A percentile compares a stretch with the other conserved stretches of the same genome.
Conservation (phyloP, 1,140 invertebrate genomes). For the Brachionus asplanchnoidis region DNA sequence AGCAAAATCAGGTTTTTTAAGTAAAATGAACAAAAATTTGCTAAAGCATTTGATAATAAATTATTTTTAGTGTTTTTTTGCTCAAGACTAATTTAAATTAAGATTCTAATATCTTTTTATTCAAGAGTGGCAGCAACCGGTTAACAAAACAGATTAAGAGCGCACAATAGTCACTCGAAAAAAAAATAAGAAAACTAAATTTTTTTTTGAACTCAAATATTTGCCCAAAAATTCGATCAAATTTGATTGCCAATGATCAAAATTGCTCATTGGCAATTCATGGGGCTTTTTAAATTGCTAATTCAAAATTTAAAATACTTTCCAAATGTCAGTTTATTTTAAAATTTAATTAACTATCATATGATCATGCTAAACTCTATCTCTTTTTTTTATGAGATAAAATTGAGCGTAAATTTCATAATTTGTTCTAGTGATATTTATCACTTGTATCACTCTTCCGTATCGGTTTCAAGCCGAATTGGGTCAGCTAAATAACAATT, state of each 20-base stretch:
- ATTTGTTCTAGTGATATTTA: constrained; percentile 15
- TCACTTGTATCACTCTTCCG: neutral
- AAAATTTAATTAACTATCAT: neutral
- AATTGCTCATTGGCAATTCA: neutral
- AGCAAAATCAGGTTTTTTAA: neutral
- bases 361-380: neutral
- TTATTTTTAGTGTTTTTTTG: neutral
- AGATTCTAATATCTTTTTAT: neutral
- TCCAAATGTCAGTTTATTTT: constrained; percentile 17
- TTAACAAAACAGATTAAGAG: constrained; percentile 19
- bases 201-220: constrained; percentile 3
- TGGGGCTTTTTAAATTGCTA: neutral
- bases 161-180: neutral
- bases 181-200: neutral
- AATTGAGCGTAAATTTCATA: neutral
- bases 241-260: too few species aligned
- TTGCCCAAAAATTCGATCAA: neutral
- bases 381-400: neutral
- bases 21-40: neutral
- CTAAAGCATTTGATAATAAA: neutral
- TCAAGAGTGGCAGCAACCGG: neutral
- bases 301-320: neutral
- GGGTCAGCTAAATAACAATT: neutral
- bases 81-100: neutral
- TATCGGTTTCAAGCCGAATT: neutral